Conservation (phyloP, 1,140 invertebrate species). For the Agraylea sexmaculata region DNA sequence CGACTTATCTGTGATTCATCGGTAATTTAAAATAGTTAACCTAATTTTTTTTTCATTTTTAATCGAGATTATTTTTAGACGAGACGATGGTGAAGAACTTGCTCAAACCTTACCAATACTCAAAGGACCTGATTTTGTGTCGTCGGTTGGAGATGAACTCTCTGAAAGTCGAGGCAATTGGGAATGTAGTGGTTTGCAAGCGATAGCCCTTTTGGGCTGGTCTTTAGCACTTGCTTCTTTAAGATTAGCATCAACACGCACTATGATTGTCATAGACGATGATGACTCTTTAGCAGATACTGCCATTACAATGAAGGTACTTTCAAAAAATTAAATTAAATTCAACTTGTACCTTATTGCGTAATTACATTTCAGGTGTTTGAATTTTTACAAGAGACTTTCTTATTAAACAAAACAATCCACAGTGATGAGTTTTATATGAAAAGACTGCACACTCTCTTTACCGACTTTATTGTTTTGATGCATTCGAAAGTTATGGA, state of each 20-base stretch:
- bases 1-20: slow-evolving; percentile 68
- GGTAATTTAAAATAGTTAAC: slow-evolving; percentile 16
- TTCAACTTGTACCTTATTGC: not conserved
- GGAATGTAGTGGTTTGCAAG: slow-evolving; percentile 54
- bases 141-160: slow-evolving; percentile 39
- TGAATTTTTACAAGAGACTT: slow-evolving; percentile 57
- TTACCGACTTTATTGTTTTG: slow-evolving; percentile 86
- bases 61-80: slow-evolving; percentile 21
- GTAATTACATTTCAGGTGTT: slow-evolving; percentile 45
- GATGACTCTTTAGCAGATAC: slow-evolving; percentile 15
- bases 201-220: slow-evolving; percentile 66
- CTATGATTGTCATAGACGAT: slow-evolving; percentile 3
- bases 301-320: slow-evolving; percentile 15
- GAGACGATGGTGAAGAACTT: slow-evolving; percentile 53
- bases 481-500: slow-evolving; percentile 76
- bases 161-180: slow-evolving; percentile 44
- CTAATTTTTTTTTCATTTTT: slow-evolving; percentile 7
- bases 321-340: not conserved
- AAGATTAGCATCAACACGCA: slow-evolving; percentile 40
- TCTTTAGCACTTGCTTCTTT: slow-evolving; percentile 70
- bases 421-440: slow-evolving; percentile 74
- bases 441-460: slow-evolving; percentile 68
- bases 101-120: slow-evolving; percentile 61
- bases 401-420: slow-evolving; percentile 59
- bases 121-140: slow-evolving; percentile 52